Percentiles rank a stretch among this genome's conserved stretches.
Conservation (phyloP, 2,797 vertebrate species). For the Aphelocoma californica region DNA sequence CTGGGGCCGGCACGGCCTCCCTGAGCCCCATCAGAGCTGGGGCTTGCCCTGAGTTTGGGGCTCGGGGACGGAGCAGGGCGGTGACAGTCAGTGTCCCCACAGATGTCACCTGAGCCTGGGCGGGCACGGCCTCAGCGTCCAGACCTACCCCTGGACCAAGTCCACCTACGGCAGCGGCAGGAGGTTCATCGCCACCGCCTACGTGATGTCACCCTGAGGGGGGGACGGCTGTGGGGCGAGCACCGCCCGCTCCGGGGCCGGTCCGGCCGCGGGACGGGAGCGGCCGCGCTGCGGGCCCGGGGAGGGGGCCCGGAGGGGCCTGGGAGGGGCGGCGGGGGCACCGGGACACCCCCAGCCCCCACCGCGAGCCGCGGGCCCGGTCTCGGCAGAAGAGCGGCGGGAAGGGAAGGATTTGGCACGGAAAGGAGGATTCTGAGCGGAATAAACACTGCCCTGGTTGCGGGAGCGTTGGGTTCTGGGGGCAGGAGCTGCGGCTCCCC, state of each 20-base stretch:
- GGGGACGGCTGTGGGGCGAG: background rate
- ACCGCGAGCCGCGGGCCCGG: fast-evolving
- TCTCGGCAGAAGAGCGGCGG: background rate
- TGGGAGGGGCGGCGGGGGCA: background rate
- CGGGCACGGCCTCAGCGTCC: conserved; percentile 80
- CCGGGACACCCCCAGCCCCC: background rate
- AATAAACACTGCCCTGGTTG: background rate
- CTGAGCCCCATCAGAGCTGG: background rate
- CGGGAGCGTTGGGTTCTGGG: fast-evolving
- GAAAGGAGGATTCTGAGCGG: fast-evolving
- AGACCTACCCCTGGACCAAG: conserved; percentile 92
- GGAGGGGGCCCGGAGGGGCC: background rate
- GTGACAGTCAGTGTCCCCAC: background rate
- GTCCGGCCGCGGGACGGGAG: fast-evolving
- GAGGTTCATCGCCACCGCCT: conserved; percentile 88
- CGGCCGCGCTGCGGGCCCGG: too few species aligned
- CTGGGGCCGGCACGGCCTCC: background rate
- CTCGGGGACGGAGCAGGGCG: background rate
- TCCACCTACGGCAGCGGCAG: conserved; percentile 81
- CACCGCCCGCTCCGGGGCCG: background rate
- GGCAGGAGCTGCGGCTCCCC: background rate
- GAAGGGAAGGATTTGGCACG: background rate
- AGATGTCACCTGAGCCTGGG: conserved; percentile 90
- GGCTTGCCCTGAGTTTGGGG: background rate
- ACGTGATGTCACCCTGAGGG: conserved; percentile 75